phyloP scores from a whole-genome alignment of 2,797 vertebrate species.

The Enteromius mattozi region DNA sequence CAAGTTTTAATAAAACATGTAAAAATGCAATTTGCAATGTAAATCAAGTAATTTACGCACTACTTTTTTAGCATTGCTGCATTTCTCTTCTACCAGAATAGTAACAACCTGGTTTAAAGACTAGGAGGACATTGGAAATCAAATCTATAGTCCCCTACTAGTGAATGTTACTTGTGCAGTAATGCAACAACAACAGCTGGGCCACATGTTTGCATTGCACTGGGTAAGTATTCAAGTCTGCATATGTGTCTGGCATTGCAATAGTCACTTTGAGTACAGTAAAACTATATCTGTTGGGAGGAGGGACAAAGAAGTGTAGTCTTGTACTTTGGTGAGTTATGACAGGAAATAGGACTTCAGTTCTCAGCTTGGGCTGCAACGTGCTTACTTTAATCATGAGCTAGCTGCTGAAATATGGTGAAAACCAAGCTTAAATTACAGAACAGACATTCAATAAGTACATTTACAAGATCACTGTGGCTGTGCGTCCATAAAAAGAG shows the following conservation, averaged over 20 bases:
- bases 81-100: not conserved
- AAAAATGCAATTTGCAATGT: not conserved
- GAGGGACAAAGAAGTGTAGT: conserved; percentile 54
- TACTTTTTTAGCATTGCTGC: not conserved
- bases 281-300: conserved; percentile 59
- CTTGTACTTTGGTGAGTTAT: conserved; percentile 67
- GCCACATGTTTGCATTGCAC: conserved; percentile 11
- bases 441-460: conserved; percentile 61
- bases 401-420: conserved; percentile 60
- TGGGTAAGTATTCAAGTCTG: not conserved
- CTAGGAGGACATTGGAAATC: not conserved
- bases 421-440: conserved; percentile 70
- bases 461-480: conserved; percentile 54
- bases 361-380: conserved; percentile 32
- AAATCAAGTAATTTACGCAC: not conserved
- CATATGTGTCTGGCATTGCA: conserved; percentile 9
- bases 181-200: not conserved
- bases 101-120: not conserved
- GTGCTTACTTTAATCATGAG: conserved; percentile 63
- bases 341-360: conserved; percentile 58
- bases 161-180: not conserved
- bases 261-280: not conserved
- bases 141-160: not conserved
- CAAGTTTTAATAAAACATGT: not conserved
- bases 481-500: conserved; percentile 52